These are phyloP conservation scores for Danaus plexippus DNA, from an alignment of 1,140 invertebrate genomes.

Conservation along the genomic window DNA sequence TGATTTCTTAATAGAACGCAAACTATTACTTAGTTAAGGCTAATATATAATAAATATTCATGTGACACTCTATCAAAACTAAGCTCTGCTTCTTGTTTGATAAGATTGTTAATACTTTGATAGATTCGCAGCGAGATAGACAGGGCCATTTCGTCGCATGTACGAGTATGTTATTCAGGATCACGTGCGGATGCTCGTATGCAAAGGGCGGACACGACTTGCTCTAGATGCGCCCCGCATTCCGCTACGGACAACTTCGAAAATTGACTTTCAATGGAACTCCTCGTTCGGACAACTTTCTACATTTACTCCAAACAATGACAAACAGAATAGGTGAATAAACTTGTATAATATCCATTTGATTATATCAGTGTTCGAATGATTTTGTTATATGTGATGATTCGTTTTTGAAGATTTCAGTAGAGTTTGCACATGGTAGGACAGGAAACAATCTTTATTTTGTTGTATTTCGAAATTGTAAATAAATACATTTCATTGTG, in stretches of 20 bases:
- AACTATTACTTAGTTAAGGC: no score
- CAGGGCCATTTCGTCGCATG: slow-evolving; percentile 15
- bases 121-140: slow-evolving; percentile 6
- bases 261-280: slow-evolving; percentile 67
- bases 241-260: slow-evolving; percentile 45
- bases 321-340: slow-evolving; percentile 31
- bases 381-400: no score
- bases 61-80: no score
- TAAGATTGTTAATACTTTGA: slow-evolving; percentile 7
- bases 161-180: slow-evolving; percentile 16
- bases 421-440: no score
- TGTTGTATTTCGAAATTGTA: no score
- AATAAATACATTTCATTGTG: no score
- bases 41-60: no score
- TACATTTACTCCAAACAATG: slow-evolving; percentile 52
- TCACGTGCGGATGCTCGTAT: slow-evolving; percentile 23
- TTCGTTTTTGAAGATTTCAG: no score
- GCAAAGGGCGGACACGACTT: slow-evolving; percentile 20
- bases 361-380: slow-evolving; percentile 18
- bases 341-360: slow-evolving; percentile 33
- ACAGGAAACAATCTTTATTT: no score
- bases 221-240: slow-evolving; percentile 15
- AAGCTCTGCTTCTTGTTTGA: no score
- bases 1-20: no score
- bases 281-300: slow-evolving; percentile 53